phyloP scores from a whole-genome alignment of 2,797 vertebrate genomes.

The Smutsia temminckii region DNA sequence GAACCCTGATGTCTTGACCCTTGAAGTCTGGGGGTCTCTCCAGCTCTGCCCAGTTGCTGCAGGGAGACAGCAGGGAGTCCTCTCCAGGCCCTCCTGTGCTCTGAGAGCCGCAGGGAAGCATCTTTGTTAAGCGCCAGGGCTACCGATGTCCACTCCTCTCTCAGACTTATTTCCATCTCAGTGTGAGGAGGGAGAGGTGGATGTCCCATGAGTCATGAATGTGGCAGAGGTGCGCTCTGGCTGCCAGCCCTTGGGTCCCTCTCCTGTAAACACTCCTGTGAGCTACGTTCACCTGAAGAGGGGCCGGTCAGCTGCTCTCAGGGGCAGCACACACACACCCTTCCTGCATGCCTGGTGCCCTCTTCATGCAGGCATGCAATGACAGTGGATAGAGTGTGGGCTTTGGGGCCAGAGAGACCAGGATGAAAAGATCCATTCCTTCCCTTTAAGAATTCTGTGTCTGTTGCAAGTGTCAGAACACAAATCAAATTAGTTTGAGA shows the following conservation, averaged over 20 bases:
- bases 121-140: too few relatives aligned
- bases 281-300: background rate
- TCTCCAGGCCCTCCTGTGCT: too few relatives aligned
- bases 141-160: background rate
- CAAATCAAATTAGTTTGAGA: background rate
- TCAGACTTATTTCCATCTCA: background rate
- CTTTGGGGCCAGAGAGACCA: background rate
- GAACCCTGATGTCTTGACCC: background rate
- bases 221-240: background rate
- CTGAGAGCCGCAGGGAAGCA: background rate
- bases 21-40: background rate
- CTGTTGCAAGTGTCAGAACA: background rate
- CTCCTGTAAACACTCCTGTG: background rate
- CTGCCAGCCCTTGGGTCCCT: background rate
- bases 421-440: background rate
- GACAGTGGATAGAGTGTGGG: accelerated
- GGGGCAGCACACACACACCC: background rate
- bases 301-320: background rate
- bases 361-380: background rate
- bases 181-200: background rate
- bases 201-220: background rate
- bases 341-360: background rate
- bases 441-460: background rate
- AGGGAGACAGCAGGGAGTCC: background rate
- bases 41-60: background rate